Base-by-base conservation (phyloP, 1,140 invertebrate species). In the Drosophila busckii region DNA sequence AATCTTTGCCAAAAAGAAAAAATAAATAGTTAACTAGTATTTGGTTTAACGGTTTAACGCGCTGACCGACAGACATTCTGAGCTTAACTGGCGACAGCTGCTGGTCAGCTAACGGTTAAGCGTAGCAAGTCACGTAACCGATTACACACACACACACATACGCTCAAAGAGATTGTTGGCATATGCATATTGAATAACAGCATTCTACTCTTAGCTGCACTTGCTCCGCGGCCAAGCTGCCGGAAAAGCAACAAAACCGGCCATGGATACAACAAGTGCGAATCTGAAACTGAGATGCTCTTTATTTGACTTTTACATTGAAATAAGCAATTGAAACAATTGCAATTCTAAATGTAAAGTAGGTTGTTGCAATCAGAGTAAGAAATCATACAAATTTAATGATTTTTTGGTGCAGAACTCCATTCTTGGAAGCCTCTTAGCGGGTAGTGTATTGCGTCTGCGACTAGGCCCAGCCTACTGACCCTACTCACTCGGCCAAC, bases 111-210 rank as follows among this genome's bases (percentile, higher is more conserved):
- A 78, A 78, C 71, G 71, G 71, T 70, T 66, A 26, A 46, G 31
- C 55, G 46, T 32, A 52, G 53, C 55, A 55, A 64, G 71, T 76
- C 71, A 76, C 71, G 73, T 78, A 78, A 78, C 73, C 68, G 73
- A 65, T 73, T 65, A 68, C 66, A 45, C 53, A 64, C 60, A 52
- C 41, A 44, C 28, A 20, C 19, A 40, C 19, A 53, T 26, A 41
- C 15, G 31, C 61, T 49, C 28, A 44, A 28, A 31, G 16, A 40
- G 2, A 17, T 40, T 20, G 20, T 25, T 38, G 38, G 34, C 34
- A 49, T 71, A 71, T 80, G 71, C 71, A 76, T 69, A 76, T 76
- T 76, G 62, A 71, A 76, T 71, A 76, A 78, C 71, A 70, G 62
- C 71, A 55, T 45, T 78, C 38, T 46, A 16, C 34, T 66, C 29